A percentile compares a stretch with the other conserved stretches of the same genome.
Evolutionary conservation across 2,797 vertebrate genomes (phyloP).

Genomic region (Peromyscus eremicus): DNA sequence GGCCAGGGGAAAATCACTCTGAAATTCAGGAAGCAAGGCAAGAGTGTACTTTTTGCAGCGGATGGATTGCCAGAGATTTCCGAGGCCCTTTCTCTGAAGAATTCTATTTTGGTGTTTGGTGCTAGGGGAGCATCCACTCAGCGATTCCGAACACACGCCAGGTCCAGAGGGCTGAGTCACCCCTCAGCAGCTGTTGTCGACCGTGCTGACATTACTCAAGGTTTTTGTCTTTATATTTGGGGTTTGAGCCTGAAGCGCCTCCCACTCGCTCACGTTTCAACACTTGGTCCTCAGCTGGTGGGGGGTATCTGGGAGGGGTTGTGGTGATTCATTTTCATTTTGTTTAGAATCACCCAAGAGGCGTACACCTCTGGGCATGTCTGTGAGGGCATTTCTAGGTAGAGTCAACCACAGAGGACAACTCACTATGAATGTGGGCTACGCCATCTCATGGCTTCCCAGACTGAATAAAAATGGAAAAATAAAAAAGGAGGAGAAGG

Average conservation of each 20-base stretch:
- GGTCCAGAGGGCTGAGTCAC: neutral
- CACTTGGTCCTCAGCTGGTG: neutral
- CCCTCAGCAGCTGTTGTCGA: too few species aligned
- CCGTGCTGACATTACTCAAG: too few species aligned
- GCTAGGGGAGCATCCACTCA: neutral
- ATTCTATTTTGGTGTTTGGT: neutral
- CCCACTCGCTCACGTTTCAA: neutral
- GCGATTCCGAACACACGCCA: neutral
- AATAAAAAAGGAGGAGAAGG: neutral
- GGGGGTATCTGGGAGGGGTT: neutral
- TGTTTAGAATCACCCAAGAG: neutral
- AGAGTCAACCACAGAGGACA: neutral
- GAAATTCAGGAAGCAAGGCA: constrained; percentile 10
- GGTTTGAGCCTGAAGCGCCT: neutral
- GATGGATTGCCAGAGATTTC: neutral
- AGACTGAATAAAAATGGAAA: neutral
- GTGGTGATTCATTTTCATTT: neutral
- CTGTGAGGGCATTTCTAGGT: neutral
- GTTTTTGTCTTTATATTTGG: neutral
- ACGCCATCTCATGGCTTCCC: neutral
- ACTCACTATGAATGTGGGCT: neutral
- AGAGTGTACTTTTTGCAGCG: neutral
- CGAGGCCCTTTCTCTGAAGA: neutral
- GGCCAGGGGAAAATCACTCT: neutral
- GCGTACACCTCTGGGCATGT: neutral